phyloP scores from a whole-genome alignment of 2,113 vertebrate species.

The Mesitornis unicolor region DNA sequence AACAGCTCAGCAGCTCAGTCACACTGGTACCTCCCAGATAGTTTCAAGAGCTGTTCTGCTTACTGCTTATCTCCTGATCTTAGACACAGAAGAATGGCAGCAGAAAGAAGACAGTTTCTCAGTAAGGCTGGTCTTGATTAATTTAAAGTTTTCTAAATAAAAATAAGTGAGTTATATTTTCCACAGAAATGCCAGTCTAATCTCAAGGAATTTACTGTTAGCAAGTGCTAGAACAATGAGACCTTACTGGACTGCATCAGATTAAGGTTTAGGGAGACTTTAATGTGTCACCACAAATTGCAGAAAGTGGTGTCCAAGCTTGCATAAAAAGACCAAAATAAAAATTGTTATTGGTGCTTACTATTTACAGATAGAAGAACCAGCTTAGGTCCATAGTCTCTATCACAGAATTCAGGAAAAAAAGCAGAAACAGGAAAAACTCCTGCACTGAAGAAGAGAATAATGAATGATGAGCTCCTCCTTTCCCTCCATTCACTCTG shows the following conservation, averaged over 20 bases:
- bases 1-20: neutral
- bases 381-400: neutral
- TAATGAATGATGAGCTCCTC: rapidly evolving
- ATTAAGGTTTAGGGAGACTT: neutral
- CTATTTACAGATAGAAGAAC: neutral
- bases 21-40: neutral
- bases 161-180: neutral
- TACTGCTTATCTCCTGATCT: neutral
- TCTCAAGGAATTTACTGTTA: neutral
- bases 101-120: neutral
- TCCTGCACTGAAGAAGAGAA: neutral
- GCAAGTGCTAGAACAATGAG: neutral
- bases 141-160: neutral
- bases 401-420: neutral
- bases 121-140: neutral
- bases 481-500: neutral
- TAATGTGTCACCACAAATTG: neutral
- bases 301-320: neutral
- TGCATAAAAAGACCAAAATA: neutral
- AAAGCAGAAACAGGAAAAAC: neutral
- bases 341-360: neutral
- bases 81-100: neutral
- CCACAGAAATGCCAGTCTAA: neutral
- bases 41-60: neutral
- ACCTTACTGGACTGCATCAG: rapidly evolving